phyloP scores from a whole-genome alignment of 2,888 invertebrate species.

The Drosophila demipolita region DNA sequence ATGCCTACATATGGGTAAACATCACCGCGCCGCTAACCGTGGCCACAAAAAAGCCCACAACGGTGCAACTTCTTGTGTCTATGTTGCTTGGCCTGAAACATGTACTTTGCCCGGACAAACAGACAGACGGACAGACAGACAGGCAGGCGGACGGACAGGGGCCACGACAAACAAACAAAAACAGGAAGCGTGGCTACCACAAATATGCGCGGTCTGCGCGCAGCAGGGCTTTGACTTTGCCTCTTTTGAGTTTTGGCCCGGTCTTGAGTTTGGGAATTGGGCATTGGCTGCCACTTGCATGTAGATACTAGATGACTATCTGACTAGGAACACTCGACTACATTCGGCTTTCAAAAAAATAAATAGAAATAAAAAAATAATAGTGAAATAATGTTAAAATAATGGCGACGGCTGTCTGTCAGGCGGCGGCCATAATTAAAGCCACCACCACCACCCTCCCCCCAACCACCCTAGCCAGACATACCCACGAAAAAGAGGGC shows the following conservation, averaged over 20 bases:
- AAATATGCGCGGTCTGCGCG: conserved; percentile 69
- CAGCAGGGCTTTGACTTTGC: conserved; percentile 54
- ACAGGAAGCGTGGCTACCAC: conserved; percentile 81
- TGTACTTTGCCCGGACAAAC: conserved; percentile 16
- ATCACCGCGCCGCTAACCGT: conserved; percentile 80
- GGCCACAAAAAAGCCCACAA: conserved; percentile 61
- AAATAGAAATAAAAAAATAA: conserved; percentile 8
- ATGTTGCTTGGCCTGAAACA: conserved; percentile 49
- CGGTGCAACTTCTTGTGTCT: conserved; percentile 78
- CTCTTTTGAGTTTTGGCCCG: conserved; percentile 24
- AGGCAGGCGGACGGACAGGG: conserved; percentile 29
- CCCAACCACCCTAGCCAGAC: conserved; percentile 37
- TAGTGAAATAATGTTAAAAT: conserved; percentile 61
- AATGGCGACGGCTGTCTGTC: conserved; percentile 57
- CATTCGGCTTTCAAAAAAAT: conserved; percentile 26
- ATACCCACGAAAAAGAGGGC: conserved; percentile 40
- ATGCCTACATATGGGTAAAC: conserved; percentile 82
- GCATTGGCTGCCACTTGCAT: conserved; percentile 69
- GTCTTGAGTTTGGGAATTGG: conserved; percentile 37
- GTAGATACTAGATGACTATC: conserved; percentile 80
- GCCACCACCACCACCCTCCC: conserved; percentile 2
- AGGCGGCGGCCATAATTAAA: conserved; percentile 79
- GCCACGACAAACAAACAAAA: conserved; percentile 72
- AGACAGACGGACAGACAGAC: conserved; percentile 4
- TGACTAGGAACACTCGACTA: conserved; percentile 54